phyloP scores from a whole-genome alignment of 2,888 invertebrate species.

The Holacanthella duospinosa region DNA sequence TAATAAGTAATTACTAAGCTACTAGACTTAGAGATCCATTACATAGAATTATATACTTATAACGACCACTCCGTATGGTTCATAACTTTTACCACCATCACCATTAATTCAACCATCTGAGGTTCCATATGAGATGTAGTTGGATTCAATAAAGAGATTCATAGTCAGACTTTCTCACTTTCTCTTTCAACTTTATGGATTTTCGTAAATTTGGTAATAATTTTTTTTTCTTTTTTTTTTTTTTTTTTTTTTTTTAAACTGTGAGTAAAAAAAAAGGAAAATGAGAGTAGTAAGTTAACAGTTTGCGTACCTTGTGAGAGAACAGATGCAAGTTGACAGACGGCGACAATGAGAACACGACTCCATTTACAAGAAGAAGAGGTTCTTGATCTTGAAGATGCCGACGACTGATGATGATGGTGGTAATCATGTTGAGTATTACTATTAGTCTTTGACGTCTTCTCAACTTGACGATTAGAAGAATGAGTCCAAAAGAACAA shows the following conservation, averaged over 20 bases:
- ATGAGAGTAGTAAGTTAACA: too few species aligned
- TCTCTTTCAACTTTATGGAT: neutral
- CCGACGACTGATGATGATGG: neutral
- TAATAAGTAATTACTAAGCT: neutral
- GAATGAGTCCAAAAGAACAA: neutral
- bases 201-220: too few species aligned
- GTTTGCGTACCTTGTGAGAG: constrained; percentile 37
- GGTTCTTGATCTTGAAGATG: neutral
- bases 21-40: neutral
- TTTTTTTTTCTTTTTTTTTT: neutral
- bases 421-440: neutral
- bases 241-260: too few species aligned
- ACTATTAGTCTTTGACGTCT: too few species aligned
- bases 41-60: neutral
- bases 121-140: neutral
- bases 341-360: constrained; percentile 33
- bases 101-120: neutral
- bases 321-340: constrained; percentile 37
- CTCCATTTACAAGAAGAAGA: constrained; percentile 27
- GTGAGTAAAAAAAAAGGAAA: neutral
- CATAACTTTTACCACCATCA: neutral
- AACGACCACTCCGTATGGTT: neutral
- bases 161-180: neutral
- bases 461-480: neutral
- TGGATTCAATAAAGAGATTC: neutral